Evolutionary conservation across 2,113 vertebrate species (phyloP), one percentile per base, ranked within the genome.

Genomic region (Upupa epops): DNA sequence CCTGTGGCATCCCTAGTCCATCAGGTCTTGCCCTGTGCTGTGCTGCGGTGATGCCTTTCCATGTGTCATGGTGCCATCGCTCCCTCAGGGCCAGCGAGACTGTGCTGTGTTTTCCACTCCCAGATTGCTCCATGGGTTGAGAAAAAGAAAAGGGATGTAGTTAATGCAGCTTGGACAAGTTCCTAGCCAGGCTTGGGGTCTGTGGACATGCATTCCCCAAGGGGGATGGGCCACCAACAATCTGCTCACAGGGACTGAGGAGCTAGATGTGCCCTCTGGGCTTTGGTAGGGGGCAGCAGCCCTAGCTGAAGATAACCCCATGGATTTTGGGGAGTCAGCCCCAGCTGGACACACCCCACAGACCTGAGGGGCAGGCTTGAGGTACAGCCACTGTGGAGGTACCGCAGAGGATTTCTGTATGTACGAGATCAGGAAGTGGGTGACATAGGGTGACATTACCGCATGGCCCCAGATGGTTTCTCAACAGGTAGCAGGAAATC

Each of bases 401-500:
- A 34, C 36, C 2, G 0, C 1, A 0, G 20, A 48, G 0, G 0
- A 55, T 84, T 96, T 85, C 16, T 83, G 42, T 42, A 18, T 60
- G 56, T 26, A 1, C 10, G 0, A 24, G 37, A 83, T 58, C 58
- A 92, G 96, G 94, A 96, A 89, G 58, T 7, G 5, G 52, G 49
- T 75, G 89, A 59, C 58, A 17, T 9, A n/a, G 40, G 56, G 56
- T 81, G 61, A 54, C 48, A 31, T 40, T 68, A 61, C 40, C 1
- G 8, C 75, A 36, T 6, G 2, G 63, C 42, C 36, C 22, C 1
- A 3, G 21, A 46, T 0, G 2, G 81, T 94, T 91, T 92, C 93
- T 94, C 58, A 95, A 90, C 90, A 84, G 92, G 90, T 95, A 87
- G 37, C 81, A 90, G 89, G 90, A 93, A 90, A 49, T 52, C 42